Evolutionary conservation across 2,888 invertebrate species (phyloP).

Genomic region (Aphrophora alni): DNA sequence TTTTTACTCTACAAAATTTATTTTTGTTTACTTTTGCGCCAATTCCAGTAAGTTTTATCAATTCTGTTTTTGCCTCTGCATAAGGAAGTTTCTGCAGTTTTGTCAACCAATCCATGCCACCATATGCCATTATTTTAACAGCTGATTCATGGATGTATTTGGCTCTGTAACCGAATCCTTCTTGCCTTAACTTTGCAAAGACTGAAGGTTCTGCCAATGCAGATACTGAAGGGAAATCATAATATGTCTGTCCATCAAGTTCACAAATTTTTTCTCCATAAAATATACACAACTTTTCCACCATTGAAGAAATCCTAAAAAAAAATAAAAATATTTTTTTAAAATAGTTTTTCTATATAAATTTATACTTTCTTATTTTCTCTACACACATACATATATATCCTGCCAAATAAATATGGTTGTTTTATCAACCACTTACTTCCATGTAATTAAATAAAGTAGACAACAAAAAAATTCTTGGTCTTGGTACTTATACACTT

Average conservation of each 20-base stretch:
- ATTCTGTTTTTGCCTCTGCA: constrained; percentile 70
- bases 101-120: constrained; percentile 76
- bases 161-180: constrained; percentile 87
- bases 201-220: constrained; percentile 67
- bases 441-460: background rate
- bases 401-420: background rate
- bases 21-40: constrained; percentile 83
- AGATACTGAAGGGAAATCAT: constrained; percentile 79
- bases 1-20: constrained; percentile 77
- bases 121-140: constrained; percentile 68
- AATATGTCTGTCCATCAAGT: constrained; percentile 68
- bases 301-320: constrained; percentile 85
- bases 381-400: background rate
- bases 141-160: constrained; percentile 83
- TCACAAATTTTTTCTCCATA: constrained; percentile 81
- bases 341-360: background rate
- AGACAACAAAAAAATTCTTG: no score
- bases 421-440: background rate
- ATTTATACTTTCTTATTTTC: background rate
- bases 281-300: constrained; percentile 81
- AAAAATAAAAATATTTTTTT: constrained; percentile 27
- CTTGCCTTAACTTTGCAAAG: constrained; percentile 71
- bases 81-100: constrained; percentile 72
- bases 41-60: constrained; percentile 84
- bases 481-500: no score